Evolutionary conservation across 2,888 invertebrate genomes (phyloP).

Genomic region (Rambutsinella grinnellia): DNA sequence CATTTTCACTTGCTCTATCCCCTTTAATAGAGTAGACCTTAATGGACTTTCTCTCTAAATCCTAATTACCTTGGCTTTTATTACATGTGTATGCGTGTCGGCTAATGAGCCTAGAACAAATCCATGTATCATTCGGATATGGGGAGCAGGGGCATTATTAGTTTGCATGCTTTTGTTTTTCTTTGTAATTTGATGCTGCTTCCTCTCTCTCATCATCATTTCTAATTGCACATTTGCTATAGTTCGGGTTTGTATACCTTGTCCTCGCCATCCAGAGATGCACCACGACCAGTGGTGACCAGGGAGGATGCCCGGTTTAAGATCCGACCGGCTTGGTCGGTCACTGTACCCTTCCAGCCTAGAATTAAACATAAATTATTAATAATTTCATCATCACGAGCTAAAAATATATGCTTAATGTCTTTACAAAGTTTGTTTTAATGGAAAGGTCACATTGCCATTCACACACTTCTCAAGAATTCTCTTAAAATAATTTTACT

Average conservation of each 20-base stretch:
- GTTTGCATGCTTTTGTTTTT: not conserved
- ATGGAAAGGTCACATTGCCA: not conserved
- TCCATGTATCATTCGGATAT: slow-evolving; percentile 13
- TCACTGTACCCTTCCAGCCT: slow-evolving; percentile 83
- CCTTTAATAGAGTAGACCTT: slow-evolving; percentile 52
- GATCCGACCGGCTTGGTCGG: slow-evolving; percentile 81
- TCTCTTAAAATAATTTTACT: not conserved
- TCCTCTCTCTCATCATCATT: not conserved
- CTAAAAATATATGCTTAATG: too few species aligned
- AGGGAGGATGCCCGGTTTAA: slow-evolving; percentile 73
- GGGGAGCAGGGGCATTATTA: slow-evolving; percentile 2
- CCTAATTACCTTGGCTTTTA: slow-evolving; percentile 60
- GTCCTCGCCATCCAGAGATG: slow-evolving; percentile 66
- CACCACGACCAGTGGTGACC: slow-evolving; percentile 70
- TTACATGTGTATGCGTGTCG: slow-evolving; percentile 48
- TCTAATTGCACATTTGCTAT: not conserved
- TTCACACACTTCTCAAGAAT: not conserved
- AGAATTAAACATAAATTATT: slow-evolving; percentile 58
- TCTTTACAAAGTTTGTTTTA: not conserved
- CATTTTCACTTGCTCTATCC: slow-evolving; percentile 22
- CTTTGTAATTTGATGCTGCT: not conserved
- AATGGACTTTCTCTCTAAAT: slow-evolving; percentile 60
- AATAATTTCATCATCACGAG: not conserved
- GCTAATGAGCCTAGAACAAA: slow-evolving; percentile 38
- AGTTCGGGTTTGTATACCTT: slow-evolving; percentile 56